Base-by-base conservation (phyloP, 2,888 invertebrate genomes). In the Byasa hedistus region DNA sequence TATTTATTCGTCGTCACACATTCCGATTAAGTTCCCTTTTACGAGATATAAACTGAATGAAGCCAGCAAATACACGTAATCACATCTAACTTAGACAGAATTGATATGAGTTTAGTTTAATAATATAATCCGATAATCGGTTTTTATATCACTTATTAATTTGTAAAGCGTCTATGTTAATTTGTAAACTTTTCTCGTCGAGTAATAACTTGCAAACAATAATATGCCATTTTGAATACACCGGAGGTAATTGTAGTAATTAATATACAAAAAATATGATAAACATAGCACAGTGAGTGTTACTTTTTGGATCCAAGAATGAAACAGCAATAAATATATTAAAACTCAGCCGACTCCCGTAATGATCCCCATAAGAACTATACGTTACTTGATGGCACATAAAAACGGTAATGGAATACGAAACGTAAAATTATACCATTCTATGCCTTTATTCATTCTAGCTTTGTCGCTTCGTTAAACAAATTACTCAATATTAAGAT, bases 61-160 rank as follows among this genome's bases (percentile, higher is more conserved):
- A 39, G 27, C 59, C 68, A 61, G 69, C 69, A 69, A 71, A 69
- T 73, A 81, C 79, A 77, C 80, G 80, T 81, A 81, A 84, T 84
- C 80, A 67, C 69, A 69, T 73, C 69, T 70, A 69, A 66, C 59
- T 57, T 51, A 60, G 57, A 68, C 67, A 64, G 68, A 59, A 66
- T 71, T 66, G 74, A 76, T 75, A 39, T 10, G 15, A 39, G 48
- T 48, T 48, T 19, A 48, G 4, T 10, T 48, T n/a, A 48, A 48
- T 48, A 3, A 48, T 48, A 48, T 48, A 8, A 48, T 48, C n/a
- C 48, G 0, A 15, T 2, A 19, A 48, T 19, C n/a, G 2, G 44
- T 48, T 4, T n/a, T 19, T 10, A 19, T 44, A 19, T 10, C 12
- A 36, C 15, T 39, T 39, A 39, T 17, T 15, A 39, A 39, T 39